Base-by-base conservation (phyloP, 2,113 vertebrate genomes). In the Pelecanus crispus region DNA sequence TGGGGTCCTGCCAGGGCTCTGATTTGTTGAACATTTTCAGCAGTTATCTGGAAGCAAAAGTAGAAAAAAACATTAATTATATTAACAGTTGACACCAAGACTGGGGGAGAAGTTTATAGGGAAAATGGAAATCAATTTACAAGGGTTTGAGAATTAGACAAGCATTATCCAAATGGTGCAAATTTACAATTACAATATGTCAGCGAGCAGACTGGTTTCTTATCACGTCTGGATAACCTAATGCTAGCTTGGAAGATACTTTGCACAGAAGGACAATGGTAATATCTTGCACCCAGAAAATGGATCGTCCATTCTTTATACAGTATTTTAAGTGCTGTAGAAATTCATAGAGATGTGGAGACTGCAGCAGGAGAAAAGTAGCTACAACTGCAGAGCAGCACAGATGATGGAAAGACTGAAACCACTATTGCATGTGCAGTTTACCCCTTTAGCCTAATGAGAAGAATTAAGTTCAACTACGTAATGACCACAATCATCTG, bases 11-110 rank as follows among this genome's bases (percentile, higher is more conserved):
- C 53, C 56, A 83, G 56, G 71, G 38, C 61, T 82, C 78, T 86
- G 63, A 47, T 93, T 94, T 93, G 90, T 92, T 97, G 88, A 95
- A 95, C 8, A 34, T 75, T 96, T 97, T 94, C 65, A 81, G 50
- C 45, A 71, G 82, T 81, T 88, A 93, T 95, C 85, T 86, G 74
- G 92, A 92, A 97, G 78, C 32, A 90, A 85, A 90, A 88, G 42
- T 89, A 92, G 66, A 88, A 89, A 91, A 94, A 94, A 38, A 20
- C 65, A 96, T 95, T 73, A 91, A 61, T 90, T 92, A 67, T 67
- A 81, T 49, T 81, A 87, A 63, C 63, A 86, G 38, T 44, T 91
- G 87, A 88, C 89, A 92, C 47, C 14, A 59, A 78, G 58, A 73
- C 34, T 15, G 8, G 21, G 38, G n/a, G 49, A 86, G 44, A 56